A percentile compares a stretch with the other conserved stretches of the same genome.
Evolutionary conservation across 2,888 invertebrate genomes (phyloP).

Genomic region (Ommatoiulus sabulosus): DNA sequence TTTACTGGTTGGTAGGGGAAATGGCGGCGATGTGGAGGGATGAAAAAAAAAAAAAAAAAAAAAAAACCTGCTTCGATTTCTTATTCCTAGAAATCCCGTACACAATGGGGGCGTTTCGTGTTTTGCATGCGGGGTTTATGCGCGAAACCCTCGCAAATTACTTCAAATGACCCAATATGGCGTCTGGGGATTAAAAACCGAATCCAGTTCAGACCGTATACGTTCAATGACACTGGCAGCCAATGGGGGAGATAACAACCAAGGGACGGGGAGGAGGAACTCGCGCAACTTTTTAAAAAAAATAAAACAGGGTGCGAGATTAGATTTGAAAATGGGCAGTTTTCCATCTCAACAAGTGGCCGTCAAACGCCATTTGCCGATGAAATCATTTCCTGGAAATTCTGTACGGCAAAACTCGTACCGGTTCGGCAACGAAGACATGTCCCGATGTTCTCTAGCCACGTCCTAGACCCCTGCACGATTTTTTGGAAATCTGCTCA

Average conservation of each 20-base stretch:
- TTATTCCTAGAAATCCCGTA: conserved; percentile 36
- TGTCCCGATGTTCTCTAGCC: neutral
- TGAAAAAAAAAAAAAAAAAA: neutral
- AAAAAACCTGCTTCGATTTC: conserved; percentile 37
- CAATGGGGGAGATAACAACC: neutral
- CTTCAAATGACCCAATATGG: conserved; percentile 36
- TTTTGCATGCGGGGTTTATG: neutral
- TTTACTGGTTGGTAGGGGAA: neutral
- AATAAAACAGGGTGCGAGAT: neutral
- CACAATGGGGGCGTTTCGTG: conserved; percentile 36
- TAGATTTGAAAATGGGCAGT: conserved; percentile 23
- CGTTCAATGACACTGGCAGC: conserved; percentile 16
- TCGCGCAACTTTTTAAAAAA: neutral
- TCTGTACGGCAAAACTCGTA: neutral
- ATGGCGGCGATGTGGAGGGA: neutral
- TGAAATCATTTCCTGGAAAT: neutral
- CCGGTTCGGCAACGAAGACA: neutral
- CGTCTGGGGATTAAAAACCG: conserved; percentile 43
- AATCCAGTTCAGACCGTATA: conserved; percentile 9
- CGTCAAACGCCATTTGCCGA: neutral
- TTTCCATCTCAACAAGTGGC: neutral
- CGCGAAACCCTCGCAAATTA: conserved; percentile 30
- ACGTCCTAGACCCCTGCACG: no score
- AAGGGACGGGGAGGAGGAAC: neutral
- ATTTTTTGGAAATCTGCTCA: neutral